phyloP scores from a whole-genome alignment of 2,113 vertebrate genomes.

The Channa maculata region DNA sequence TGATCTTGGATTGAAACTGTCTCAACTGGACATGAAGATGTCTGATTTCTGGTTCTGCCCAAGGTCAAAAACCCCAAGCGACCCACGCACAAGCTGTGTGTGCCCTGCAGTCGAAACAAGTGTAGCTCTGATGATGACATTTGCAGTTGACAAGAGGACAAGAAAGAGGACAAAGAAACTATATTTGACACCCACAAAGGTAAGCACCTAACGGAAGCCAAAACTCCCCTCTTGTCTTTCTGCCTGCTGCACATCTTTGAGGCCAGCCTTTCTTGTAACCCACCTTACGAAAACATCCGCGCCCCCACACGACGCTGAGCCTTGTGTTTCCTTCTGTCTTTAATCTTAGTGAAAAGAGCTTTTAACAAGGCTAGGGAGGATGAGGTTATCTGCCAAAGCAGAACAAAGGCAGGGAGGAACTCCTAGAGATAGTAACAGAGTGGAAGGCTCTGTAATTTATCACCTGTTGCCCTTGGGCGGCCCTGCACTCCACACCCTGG shows the following conservation, averaged over 20 bases:
- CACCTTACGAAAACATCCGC: conserved; percentile 86
- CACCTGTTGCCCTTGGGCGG: conserved; percentile 81
- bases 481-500: conserved; percentile 35
- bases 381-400: conserved; percentile 71
- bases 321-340: conserved; percentile 77
- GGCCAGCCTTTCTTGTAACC: conserved; percentile 74
- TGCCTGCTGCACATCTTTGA: conserved; percentile 68
- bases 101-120: conserved; percentile 41
- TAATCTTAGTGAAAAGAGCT: conserved; percentile 83
- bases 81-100: conserved; percentile 22
- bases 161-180: conserved; percentile 47
- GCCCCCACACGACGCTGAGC: conserved; percentile 81
- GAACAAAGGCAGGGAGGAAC: conserved; percentile 83
- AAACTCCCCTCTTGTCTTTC: conserved; percentile 52
- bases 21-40: conserved; percentile 10
- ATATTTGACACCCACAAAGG: conserved; percentile 47
- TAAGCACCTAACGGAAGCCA: conserved; percentile 58
- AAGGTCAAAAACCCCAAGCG: conserved; percentile 40
- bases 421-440: conserved; percentile 71
- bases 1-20: conserved; percentile 46
- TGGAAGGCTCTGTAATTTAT: conserved; percentile 83
- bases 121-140: conserved; percentile 49
- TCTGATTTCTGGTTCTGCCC: conserved; percentile 17
- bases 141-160: conserved; percentile 34
- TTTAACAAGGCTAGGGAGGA: conserved; percentile 73